Evolutionary conservation across 2,888 invertebrate genomes (phyloP), one percentile per base, ranked within the genome.

Genomic region (Ormia ochracea): DNA sequence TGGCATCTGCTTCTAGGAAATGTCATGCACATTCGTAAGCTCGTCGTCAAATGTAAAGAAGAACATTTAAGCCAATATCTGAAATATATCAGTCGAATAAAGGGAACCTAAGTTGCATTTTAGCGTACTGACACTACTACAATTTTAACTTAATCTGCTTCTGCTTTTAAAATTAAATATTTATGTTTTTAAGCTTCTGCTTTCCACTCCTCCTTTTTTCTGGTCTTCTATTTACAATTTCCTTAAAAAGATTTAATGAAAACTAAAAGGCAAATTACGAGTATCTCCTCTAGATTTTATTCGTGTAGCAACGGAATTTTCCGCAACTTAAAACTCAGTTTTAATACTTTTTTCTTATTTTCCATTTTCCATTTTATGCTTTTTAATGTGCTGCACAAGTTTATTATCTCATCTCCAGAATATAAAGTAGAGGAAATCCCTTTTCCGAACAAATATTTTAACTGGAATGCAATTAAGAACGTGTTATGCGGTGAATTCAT

Each of bases 381-480:
- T 52, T 52, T 61, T 17, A 14, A 23, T 26, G 28, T 56, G 52
- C 58, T 65, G 26, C 52, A 63, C 63, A 73, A 74, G 48, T 65
- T 63, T 45, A 36, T 63, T 54, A 45, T 63, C 54, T 63, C 65
- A 38, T 54, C 38, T 10, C 14, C 9, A 45, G 36, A 1, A 50
- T 26, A 38, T 9, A 45, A 31, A 12, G 14, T 12, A 26, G 36
- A 61, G 19, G 33, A 75, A 75, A 59, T 75, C 59, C 61, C 69
- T 61, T 69, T 48, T n/a, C 28, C 52, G 45, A 48, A 28, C 9
- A 54, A 75, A 43, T 36, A 68, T 69, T 69, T 61, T 45, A 61
- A 76, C 69, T 63, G 63, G 65, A 76, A 77, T 63, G 76, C 76
- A 77, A 77, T 77, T 77, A 77, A 56, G 70, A 74, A 33, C 63